Conservation (phyloP, 2,888 invertebrate genomes). For the Rapana venosa region DNA sequence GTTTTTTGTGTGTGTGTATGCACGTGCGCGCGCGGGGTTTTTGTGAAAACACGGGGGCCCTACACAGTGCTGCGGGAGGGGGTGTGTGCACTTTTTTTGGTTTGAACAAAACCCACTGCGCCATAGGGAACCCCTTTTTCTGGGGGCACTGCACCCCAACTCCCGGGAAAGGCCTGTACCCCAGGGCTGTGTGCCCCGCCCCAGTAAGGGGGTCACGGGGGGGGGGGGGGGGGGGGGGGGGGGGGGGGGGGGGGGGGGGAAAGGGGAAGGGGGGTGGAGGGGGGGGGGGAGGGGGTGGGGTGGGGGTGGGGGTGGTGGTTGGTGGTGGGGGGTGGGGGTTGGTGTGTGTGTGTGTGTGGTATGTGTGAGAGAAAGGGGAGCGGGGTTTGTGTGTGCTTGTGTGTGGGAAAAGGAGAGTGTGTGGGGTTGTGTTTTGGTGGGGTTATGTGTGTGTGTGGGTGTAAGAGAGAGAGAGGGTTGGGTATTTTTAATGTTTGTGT, state of each 20-base stretch:
- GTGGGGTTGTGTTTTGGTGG: too few relatives aligned
- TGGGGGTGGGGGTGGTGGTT: too few relatives aligned
- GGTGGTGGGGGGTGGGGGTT: neutral
- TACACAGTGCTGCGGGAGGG: neutral
- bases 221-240: neutral
- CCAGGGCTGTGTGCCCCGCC: neutral
- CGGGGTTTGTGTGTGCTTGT: too few relatives aligned
- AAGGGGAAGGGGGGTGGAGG: neutral
- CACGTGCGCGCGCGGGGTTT: neutral
- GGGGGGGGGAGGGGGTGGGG: too few relatives aligned
- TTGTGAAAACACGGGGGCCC: neutral
- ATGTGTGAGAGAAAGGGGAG: too few relatives aligned
- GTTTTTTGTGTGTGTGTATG: constrained; percentile 25
- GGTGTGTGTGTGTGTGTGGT: too few relatives aligned
- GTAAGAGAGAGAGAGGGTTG: too few relatives aligned
- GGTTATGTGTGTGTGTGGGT: too few relatives aligned
- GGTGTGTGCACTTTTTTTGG: neutral
- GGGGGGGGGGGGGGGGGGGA: neutral
- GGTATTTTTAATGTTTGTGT: too few relatives aligned
- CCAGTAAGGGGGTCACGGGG: neutral
- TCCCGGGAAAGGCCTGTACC: neutral
- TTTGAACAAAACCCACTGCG: neutral
- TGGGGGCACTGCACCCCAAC: neutral
- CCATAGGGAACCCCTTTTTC: constrained; percentile 26
- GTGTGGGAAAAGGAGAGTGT: too few relatives aligned